These are phyloP conservation scores for Borostomias antarcticus DNA, from an alignment of 2,797 vertebrate genomes.

Conservation along the genomic window DNA sequence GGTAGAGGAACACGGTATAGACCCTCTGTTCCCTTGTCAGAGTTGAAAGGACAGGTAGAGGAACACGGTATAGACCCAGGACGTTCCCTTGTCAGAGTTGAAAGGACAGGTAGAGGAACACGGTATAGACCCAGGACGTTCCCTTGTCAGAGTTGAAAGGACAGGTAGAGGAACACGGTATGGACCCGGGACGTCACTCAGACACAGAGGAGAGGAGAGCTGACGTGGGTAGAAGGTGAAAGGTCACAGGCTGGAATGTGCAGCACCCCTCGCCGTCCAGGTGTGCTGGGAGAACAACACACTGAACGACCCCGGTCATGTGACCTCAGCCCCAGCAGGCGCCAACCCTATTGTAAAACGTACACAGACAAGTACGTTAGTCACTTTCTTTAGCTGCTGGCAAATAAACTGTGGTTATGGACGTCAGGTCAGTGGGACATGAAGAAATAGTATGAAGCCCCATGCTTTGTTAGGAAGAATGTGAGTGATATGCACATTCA, in stretches of 20 bases:
- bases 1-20: not conserved
- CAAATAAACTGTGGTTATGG: not conserved
- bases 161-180: not conserved
- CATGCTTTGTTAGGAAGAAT: not conserved
- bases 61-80: not conserved
- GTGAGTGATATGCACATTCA: not conserved
- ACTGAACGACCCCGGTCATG: slow-evolving; percentile 24
- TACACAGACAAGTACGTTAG: too few relatives aligned
- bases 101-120: too few relatives aligned
- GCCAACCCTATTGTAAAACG: too few relatives aligned
- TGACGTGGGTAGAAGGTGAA: slow-evolving; percentile 50
- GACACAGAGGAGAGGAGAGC: slow-evolving; percentile 41
- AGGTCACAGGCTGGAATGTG: slow-evolving; percentile 54
- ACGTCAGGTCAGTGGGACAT: not conserved
- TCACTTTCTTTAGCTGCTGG: too few relatives aligned
- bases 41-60: not conserved
- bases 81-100: too few relatives aligned
- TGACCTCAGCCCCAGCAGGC: not conserved
- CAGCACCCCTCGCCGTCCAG: slow-evolving; percentile 52
- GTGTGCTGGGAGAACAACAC: slow-evolving; percentile 43
- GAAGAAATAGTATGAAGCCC: not conserved
- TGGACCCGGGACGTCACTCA: too few relatives aligned
- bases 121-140: too few relatives aligned
- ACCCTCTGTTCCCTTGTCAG: not conserved
- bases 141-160: not conserved